phyloP scores from a whole-genome alignment of 2,797 vertebrate genomes.

The Lindbergichthys nudifrons region DNA sequence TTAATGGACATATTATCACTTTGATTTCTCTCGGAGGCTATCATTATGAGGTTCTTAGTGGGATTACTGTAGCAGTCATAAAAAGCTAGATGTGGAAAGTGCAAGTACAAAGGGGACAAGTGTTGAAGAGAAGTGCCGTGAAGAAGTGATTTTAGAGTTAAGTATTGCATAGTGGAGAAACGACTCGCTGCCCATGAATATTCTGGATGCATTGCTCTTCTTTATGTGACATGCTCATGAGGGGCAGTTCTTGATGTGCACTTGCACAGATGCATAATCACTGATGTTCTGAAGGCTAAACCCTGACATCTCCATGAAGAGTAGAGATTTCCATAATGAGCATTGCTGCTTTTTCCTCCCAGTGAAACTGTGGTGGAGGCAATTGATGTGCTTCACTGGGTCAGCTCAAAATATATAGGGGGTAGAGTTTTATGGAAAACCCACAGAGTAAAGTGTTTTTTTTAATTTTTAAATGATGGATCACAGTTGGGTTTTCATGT shows the following conservation, averaged over 20 bases:
- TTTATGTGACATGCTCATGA: slow-evolving; percentile 13
- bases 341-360: slow-evolving; percentile 1
- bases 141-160: slow-evolving; percentile 3
- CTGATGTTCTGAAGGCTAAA: slow-evolving; percentile 35
- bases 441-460: background rate
- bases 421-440: background rate
- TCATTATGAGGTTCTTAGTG: slow-evolving; percentile 47
- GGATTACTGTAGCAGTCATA: slow-evolving; percentile 50
- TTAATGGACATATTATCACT: slow-evolving; percentile 38
- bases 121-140: background rate
- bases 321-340: slow-evolving; percentile 65
- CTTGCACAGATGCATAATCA: slow-evolving; percentile 52
- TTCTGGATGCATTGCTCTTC: background rate
- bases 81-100: slow-evolving; percentile 13
- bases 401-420: slow-evolving; percentile 32
- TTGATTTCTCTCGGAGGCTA: slow-evolving; percentile 37
- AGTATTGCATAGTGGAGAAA: background rate
- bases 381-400: slow-evolving; percentile 29
- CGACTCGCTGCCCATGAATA: slow-evolving; percentile 5
- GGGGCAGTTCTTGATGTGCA: slow-evolving; percentile 42
- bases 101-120: background rate
- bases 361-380: slow-evolving; percentile 8
- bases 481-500: background rate
- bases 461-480: background rate
- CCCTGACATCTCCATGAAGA: slow-evolving; percentile 26